These are phyloP conservation scores for Gymnocypris eckloni DNA, from an alignment of 2,797 vertebrate species.

Conservation along the genomic window DNA sequence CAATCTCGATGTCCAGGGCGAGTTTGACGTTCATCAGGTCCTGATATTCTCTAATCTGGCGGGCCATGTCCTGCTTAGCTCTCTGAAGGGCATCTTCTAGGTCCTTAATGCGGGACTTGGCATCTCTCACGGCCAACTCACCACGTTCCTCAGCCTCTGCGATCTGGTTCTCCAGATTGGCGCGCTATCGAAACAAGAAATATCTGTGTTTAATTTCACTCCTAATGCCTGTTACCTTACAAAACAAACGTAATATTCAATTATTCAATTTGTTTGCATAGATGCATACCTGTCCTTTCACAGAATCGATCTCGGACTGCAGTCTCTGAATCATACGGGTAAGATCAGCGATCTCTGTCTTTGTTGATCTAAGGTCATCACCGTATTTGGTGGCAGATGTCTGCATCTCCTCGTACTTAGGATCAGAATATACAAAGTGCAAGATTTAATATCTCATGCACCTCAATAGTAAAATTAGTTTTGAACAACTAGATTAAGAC, in stretches of 20 bases:
- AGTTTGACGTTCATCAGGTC: slow-evolving; percentile 87
- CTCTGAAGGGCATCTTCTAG: slow-evolving; percentile 78
- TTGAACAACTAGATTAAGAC: background rate
- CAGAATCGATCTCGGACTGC: slow-evolving; percentile 85
- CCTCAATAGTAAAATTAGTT: background rate
- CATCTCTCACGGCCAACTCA: slow-evolving; percentile 79
- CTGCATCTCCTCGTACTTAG: slow-evolving; percentile 83
- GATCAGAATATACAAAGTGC: slow-evolving; percentile 14
- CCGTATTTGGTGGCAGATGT: slow-evolving; percentile 80
- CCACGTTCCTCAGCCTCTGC: slow-evolving; percentile 77
- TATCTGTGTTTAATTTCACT: slow-evolving; percentile 10
- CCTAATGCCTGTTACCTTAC: background rate
- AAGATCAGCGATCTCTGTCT: slow-evolving; percentile 86
- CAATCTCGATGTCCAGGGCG: slow-evolving; percentile 80
- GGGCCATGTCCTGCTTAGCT: slow-evolving; percentile 80
- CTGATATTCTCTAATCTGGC: slow-evolving; percentile 86
- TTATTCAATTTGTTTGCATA: background rate
- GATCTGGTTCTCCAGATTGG: slow-evolving; percentile 77
- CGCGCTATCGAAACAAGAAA: slow-evolving; percentile 71
- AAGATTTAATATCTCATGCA: background rate
- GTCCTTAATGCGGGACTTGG: slow-evolving; percentile 78
- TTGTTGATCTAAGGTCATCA: slow-evolving; percentile 82
- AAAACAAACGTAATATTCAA: background rate
- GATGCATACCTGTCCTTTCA: slow-evolving; percentile 88
- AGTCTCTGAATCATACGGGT: slow-evolving; percentile 92